Conservation (phyloP, 2,888 invertebrate genomes). For the Brenthis ino region DNA sequence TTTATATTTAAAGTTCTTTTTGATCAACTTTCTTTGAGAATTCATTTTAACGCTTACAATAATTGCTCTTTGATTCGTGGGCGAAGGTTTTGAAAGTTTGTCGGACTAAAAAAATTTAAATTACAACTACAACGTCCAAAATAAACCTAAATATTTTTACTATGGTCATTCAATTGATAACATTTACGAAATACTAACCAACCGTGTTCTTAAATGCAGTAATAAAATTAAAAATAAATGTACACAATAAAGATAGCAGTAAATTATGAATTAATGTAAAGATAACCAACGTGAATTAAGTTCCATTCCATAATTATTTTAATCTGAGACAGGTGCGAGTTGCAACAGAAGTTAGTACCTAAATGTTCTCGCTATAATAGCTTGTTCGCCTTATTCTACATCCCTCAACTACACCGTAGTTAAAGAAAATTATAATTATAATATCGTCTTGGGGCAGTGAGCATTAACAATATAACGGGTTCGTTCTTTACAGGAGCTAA, state of each 20-base stretch:
- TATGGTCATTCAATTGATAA: not conserved
- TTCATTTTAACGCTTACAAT: conserved; percentile 24
- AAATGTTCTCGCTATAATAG: conserved; percentile 2
- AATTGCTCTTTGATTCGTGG: conserved; percentile 16
- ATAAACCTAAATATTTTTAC: conserved; percentile 5
- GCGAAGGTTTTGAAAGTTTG: conserved; percentile 22
- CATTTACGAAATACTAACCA: conserved; percentile 4
- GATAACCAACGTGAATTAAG: conserved; percentile 14
- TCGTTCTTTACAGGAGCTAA: not conserved
- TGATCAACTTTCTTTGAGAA: conserved; percentile 38
- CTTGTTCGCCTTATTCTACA: not conserved
- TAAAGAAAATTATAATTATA: too few species aligned
- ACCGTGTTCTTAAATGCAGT: conserved; percentile 4
- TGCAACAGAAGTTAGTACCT: conserved; percentile 4
- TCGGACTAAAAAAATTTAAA: conserved; percentile 7
- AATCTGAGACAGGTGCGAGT: conserved; percentile 14
- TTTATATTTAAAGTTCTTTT: conserved; percentile 39
- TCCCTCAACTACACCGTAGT: too few species aligned
- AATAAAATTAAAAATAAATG: conserved; percentile 9
- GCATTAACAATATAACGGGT: not conserved
- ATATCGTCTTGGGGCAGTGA: not conserved
- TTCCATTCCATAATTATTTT: conserved; percentile 4
- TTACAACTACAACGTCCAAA: not conserved
- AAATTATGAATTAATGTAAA: conserved; percentile 5
- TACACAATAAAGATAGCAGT: not conserved